Evolutionary conservation across 2,113 vertebrate species (phyloP).

Genomic region (cat (Felis catus)): DNA sequence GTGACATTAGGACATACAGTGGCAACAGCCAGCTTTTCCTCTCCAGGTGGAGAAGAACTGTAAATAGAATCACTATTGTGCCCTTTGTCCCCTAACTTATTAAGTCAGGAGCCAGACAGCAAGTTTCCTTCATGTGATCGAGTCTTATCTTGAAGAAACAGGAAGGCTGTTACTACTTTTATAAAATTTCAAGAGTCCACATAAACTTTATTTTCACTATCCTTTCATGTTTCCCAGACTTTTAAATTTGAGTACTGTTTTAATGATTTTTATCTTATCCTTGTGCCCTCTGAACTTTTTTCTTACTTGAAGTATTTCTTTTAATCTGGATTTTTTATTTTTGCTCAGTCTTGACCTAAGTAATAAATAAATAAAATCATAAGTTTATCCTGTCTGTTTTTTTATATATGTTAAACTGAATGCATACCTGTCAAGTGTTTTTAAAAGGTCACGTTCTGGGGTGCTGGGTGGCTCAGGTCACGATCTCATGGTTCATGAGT

Average conservation of each 20-base stretch:
- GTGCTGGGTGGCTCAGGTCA: too few species aligned
- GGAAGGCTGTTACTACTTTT: neutral
- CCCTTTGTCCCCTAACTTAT: neutral
- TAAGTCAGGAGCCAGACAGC: neutral
- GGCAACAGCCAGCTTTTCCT: neutral
- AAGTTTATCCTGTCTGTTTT: neutral
- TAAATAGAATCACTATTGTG: neutral
- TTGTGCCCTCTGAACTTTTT: neutral
- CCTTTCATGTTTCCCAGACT: neutral
- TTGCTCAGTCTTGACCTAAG: constrained; percentile 29
- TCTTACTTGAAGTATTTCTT: neutral
- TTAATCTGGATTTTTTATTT: neutral
- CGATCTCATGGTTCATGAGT: too few species aligned
- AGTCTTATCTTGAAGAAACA: neutral
- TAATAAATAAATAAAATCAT: neutral
- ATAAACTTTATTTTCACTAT: constrained; percentile 30
- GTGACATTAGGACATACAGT: neutral
- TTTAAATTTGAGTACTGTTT: neutral
- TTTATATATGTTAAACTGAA: constrained; percentile 8
- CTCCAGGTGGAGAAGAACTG: neutral
- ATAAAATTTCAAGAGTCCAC: neutral
- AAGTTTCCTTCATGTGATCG: neutral
- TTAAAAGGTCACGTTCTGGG: neutral
- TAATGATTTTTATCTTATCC: neutral
- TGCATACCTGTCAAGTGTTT: neutral